phyloP scores from a whole-genome alignment of 2,113 vertebrate species.

The Cettia cetti region DNA sequence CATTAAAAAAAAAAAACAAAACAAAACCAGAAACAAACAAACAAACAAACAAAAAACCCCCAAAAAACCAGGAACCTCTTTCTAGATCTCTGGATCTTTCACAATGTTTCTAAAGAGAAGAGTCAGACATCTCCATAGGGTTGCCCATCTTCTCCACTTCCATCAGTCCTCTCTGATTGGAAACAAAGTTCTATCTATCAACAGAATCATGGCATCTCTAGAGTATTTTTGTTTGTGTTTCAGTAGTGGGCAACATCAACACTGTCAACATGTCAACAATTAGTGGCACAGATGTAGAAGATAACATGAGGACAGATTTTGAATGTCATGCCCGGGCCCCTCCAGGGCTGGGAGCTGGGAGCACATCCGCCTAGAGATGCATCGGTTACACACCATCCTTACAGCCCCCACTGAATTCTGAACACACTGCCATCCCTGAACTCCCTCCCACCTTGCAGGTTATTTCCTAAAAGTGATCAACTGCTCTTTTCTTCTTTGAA shows the following conservation, averaged over 20 bases:
- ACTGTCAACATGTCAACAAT: neutral
- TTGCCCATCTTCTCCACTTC: neutral
- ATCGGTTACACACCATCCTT: accelerated
- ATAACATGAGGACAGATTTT: neutral
- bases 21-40: no score
- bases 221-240: neutral
- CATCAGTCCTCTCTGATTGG: neutral
- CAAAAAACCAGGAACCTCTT: neutral
- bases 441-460: neutral
- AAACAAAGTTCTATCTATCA: neutral
- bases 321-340: neutral
- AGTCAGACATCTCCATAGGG: neutral
- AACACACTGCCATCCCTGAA: neutral
- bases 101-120: neutral
- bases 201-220: neutral
- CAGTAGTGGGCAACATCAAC: neutral
- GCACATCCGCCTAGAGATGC: neutral
- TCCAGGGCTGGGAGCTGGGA: neutral
- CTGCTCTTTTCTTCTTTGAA: neutral
- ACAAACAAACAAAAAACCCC: no score
- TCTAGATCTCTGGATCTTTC: neutral
- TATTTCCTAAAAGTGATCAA: constrained; percentile 11
- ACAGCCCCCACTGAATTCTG: neutral
- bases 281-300: neutral
- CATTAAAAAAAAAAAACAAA: neutral